Conservation (phyloP, 2,113 vertebrate species). For the Nansenia antarctica region DNA sequence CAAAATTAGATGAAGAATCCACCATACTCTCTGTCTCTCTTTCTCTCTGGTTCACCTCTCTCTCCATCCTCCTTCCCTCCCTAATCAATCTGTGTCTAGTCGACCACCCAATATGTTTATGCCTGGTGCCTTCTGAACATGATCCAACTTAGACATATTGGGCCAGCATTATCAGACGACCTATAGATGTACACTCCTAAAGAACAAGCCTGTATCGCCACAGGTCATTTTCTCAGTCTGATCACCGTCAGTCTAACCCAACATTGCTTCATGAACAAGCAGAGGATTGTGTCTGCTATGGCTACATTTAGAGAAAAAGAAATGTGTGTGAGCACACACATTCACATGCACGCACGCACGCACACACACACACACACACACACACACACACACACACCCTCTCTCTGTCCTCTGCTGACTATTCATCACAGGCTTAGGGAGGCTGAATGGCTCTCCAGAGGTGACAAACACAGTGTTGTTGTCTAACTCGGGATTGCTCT, state of each 20-base stretch:
- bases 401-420: too few species aligned
- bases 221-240: not conserved
- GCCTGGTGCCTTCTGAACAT: too few species aligned
- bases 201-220: not conserved
- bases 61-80: not conserved
- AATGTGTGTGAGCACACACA: not conserved
- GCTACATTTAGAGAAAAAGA: not conserved
- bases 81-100: not conserved
- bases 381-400: not conserved
- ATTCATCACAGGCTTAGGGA: too few species aligned
- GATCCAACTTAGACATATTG: too few species aligned
- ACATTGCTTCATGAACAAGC: conserved; percentile 12
- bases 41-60: too few species aligned
- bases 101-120: not conserved
- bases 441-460: too few species aligned
- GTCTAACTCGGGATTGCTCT: too few species aligned
- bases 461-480: too few species aligned
- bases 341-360: not conserved
- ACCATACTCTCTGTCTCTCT: too few species aligned
- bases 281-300: not conserved
- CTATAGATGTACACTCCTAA: too few species aligned
- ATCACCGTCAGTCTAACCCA: conserved; percentile 23
- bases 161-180: too few species aligned
- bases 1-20: too few species aligned
- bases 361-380: not conserved